These are phyloP conservation scores for Urosaurus nigricauda DNA, from an alignment of 2,797 vertebrate genomes.

Conservation along the genomic window DNA sequence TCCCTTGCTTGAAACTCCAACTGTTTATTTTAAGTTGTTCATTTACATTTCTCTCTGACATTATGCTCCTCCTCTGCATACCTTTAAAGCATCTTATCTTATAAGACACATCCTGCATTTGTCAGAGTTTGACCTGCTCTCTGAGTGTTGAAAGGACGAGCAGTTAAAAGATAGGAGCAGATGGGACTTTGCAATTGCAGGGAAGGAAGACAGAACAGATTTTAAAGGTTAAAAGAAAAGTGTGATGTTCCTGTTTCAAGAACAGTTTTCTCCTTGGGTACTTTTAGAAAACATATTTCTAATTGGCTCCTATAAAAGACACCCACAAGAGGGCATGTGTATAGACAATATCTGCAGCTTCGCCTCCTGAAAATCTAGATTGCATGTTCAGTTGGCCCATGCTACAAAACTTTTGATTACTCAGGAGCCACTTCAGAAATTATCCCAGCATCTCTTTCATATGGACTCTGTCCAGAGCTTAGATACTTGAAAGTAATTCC, in stretches of 20 bases:
- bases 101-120: slow-evolving; percentile 13
- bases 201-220: slow-evolving; percentile 36
- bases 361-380: neutral
- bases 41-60: slow-evolving; percentile 19
- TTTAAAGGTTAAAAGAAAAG: slow-evolving; percentile 49
- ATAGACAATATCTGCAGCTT: neutral
- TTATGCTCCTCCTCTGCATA: slow-evolving; percentile 17
- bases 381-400: neutral
- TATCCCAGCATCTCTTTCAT: neutral
- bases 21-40: neutral
- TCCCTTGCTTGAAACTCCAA: neutral
- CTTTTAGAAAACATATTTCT: slow-evolving; percentile 35
- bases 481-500: neutral
- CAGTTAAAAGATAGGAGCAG: slow-evolving; percentile 41
- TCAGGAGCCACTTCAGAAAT: slow-evolving; percentile 2
- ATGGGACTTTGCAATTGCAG: slow-evolving; percentile 36
- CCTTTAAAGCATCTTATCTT: slow-evolving; percentile 22
- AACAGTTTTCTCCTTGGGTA: slow-evolving; percentile 40
- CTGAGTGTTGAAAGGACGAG: slow-evolving; percentile 31
- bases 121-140: slow-evolving; percentile 34
- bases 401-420: neutral
- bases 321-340: slow-evolving; percentile 17
- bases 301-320: slow-evolving; percentile 30
- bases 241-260: slow-evolving; percentile 45
- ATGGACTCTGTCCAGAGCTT: neutral